These are phyloP conservation scores for Drosophila subobscura DNA, from an alignment of 1,140 invertebrate species.

Conservation along the genomic window DNA sequence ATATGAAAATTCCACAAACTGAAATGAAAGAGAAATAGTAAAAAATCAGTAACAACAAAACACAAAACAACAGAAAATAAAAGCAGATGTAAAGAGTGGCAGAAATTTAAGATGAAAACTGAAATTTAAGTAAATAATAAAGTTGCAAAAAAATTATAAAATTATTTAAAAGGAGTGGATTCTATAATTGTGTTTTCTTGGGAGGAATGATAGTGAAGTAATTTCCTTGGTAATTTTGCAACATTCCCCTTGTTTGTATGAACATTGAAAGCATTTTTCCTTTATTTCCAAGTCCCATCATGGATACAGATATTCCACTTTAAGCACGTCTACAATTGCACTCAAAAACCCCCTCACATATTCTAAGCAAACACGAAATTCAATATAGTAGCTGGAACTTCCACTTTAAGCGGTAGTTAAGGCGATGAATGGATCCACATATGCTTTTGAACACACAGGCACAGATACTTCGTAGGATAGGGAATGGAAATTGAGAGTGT, in stretches of 20 bases:
- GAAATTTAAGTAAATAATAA: conserved; percentile 75
- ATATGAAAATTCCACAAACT: conserved; percentile 49
- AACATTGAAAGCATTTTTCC: too few relatives aligned
- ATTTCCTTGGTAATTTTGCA: too few relatives aligned
- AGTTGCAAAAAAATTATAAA: conserved; percentile 74
- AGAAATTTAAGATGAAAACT: conserved; percentile 43
- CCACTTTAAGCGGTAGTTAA: conserved; percentile 49
- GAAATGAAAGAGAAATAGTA: conserved; percentile 41
- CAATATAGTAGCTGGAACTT: conserved; percentile 49
- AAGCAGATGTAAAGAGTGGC: conserved; percentile 11
- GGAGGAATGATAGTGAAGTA: neutral
- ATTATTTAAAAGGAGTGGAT: neutral
- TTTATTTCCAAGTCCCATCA: too few relatives aligned
- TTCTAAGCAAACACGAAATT: conserved; percentile 10
- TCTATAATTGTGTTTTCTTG: neutral
- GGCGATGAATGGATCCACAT: conserved; percentile 16
- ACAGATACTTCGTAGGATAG: conserved; percentile 7
- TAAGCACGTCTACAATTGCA: neutral
- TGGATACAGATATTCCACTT: too few relatives aligned
- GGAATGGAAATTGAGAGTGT: too few relatives aligned
- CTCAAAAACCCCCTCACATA: neutral
- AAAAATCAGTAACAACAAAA: conserved; percentile 29
- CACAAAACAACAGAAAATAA: conserved; percentile 35
- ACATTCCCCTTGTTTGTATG: too few relatives aligned
- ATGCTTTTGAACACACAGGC: neutral